phyloP scores from a whole-genome alignment of 92 coral and sea anemone species.

The Heliopora coerulea region DNA sequence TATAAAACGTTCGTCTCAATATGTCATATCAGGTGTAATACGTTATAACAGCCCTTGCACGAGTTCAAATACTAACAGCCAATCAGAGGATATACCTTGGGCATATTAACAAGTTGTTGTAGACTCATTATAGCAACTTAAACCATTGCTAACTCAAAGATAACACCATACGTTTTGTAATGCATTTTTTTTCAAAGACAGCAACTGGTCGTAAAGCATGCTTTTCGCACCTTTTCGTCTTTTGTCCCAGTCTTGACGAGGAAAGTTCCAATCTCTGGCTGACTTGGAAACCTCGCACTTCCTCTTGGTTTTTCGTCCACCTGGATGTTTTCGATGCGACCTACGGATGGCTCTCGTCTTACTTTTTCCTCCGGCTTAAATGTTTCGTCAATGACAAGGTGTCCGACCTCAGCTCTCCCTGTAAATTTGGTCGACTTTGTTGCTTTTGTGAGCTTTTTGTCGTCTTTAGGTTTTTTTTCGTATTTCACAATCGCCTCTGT shows the following conservation, averaged over 20 bases:
- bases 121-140: too few species aligned
- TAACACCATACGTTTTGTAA: too few species aligned
- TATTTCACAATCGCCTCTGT: slow-evolving; percentile 27
- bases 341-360: slow-evolving; percentile 13
- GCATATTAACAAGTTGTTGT: too few species aligned
- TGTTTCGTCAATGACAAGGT: slow-evolving; percentile 18
- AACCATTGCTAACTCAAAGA: too few species aligned
- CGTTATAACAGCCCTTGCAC: too few species aligned
- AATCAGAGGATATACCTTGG: too few species aligned
- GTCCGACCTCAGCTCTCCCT: slow-evolving; percentile 1
- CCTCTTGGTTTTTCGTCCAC: slow-evolving; percentile 12
- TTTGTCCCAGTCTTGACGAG: background rate
- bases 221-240: background rate
- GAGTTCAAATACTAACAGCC: too few species aligned
- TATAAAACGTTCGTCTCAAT: too few species aligned
- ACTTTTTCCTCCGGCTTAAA: slow-evolving; percentile 2
- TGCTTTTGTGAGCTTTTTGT: background rate
- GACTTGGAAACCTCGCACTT: background rate
- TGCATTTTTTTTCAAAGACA: too few species aligned
- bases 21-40: too few species aligned
- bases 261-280: slow-evolving; percentile 25
- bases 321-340: slow-evolving; percentile 13
- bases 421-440: background rate
- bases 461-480: slow-evolving; percentile 11
- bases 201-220: too few species aligned